Evolutionary conservation across 2,113 vertebrate genomes (phyloP).

Genomic region (Elaphurus davidianus): DNA sequence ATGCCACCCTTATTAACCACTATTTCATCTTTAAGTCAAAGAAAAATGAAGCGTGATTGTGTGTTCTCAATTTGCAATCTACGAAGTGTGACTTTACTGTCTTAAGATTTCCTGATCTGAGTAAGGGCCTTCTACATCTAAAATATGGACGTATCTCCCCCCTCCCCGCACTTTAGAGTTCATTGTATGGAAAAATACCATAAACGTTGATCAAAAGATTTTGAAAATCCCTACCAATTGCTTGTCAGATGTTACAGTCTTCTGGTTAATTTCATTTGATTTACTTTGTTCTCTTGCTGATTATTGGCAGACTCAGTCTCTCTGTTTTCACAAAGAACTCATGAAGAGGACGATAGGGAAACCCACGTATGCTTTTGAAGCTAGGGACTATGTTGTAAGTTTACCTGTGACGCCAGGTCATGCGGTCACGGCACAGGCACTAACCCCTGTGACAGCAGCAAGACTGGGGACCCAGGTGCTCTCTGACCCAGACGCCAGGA

Average conservation of each 20-base stretch:
- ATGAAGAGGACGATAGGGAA: constrained; percentile 98
- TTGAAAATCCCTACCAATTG: not conserved
- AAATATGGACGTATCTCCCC: not conserved
- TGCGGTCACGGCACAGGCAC: constrained; percentile 80
- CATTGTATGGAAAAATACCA: not conserved
- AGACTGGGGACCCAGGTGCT: constrained; percentile 30
- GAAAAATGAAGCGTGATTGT: not conserved
- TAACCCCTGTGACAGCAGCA: constrained; percentile 81
- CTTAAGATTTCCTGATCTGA: not conserved
- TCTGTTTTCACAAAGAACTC: constrained; percentile 95
- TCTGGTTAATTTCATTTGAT: not conserved
- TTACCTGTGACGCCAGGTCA: constrained; percentile 74
- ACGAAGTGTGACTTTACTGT: not conserved
- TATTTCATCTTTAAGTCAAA: not conserved
- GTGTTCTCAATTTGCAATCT: not conserved
- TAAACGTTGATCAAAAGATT: not conserved
- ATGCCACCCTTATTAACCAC: not conserved
- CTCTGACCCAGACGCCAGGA: not conserved
- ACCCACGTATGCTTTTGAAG: constrained; percentile 96
- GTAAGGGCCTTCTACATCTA: not conserved
- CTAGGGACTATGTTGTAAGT: constrained; percentile 99
- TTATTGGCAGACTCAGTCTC: constrained; percentile 91
- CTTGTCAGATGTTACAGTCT: not conserved
- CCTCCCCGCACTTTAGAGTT: not conserved
- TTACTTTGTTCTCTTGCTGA: constrained; percentile 85